Evolutionary conservation across 1,140 invertebrate species (phyloP).

Genomic region (Mercenaria mercenaria): DNA sequence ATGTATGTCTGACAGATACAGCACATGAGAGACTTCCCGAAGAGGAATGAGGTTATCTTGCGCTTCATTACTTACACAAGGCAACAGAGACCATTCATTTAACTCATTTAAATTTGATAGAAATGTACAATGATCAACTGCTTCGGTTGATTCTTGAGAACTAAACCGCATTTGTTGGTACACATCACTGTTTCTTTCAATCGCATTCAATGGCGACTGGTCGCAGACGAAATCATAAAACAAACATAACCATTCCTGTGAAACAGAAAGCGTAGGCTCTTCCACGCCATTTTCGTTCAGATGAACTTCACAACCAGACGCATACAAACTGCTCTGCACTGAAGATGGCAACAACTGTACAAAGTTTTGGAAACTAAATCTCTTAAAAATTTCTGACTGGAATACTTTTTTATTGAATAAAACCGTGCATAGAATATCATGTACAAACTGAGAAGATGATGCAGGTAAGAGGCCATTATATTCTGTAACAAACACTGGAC

Average conservation of each 20-base stretch:
- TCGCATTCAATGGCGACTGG: background rate
- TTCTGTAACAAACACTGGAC: background rate
- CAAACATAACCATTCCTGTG: conserved; percentile 5
- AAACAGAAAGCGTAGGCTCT: background rate
- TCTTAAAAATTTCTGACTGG: background rate
- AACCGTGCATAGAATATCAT: background rate
- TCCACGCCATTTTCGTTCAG: background rate
- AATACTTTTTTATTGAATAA: background rate
- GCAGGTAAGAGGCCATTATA: background rate
- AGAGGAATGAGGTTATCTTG: background rate
- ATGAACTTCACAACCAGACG: background rate
- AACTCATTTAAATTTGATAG: background rate
- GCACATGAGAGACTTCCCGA: background rate
- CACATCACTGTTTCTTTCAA: background rate
- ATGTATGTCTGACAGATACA: background rate
- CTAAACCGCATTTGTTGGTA: background rate
- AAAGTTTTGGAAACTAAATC: conserved; percentile 6
- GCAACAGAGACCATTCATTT: conserved; percentile 29
- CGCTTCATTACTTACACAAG: background rate
- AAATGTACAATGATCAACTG: background rate
- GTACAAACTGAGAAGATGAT: background rate
- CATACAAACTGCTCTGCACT: background rate
- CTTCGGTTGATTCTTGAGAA: background rate
- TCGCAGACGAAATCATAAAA: conserved; percentile 15
- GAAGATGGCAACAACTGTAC: background rate